Conservation (phyloP, 2,888 invertebrate genomes). For the Loripinus fragilis region DNA sequence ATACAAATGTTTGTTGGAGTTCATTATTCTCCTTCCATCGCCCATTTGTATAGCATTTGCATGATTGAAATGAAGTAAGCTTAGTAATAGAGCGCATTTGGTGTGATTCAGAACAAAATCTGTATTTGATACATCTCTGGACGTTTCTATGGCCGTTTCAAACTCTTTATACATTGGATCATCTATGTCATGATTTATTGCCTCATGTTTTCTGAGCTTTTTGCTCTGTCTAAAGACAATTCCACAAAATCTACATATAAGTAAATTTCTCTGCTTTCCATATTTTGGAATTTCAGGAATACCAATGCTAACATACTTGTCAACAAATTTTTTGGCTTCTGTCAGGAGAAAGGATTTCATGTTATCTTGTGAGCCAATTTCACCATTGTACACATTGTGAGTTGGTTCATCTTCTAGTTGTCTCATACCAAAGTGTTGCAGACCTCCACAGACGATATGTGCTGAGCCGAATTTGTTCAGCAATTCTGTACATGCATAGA, state of each 20-base stretch:
- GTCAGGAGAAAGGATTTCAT: conserved; percentile 16
- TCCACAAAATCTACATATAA: conserved; percentile 30
- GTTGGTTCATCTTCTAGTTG: not conserved
- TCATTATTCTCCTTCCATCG: conserved; percentile 42
- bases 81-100: conserved; percentile 16
- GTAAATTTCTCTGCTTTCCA: conserved; percentile 27
- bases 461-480: conserved; percentile 32
- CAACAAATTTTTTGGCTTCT: not conserved
- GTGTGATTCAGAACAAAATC: conserved; percentile 36
- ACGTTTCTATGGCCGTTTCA: not conserved
- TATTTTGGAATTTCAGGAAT: conserved; percentile 5
- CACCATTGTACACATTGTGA: conserved; percentile 24
- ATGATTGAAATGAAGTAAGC: conserved; percentile 37
- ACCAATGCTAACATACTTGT: not conserved
- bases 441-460: conserved; percentile 28
- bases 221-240: conserved; percentile 28
- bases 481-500: conserved; percentile 39
- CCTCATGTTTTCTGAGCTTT: conserved; percentile 40
- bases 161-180: conserved; percentile 20
- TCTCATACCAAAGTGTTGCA: conserved; percentile 38
- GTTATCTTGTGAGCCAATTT: conserved; percentile 23
- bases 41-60: conserved; percentile 45
- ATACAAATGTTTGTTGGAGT: conserved; percentile 30
- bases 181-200: conserved; percentile 7
- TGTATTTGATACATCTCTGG: not conserved